Percentiles rank a stretch among this genome's conserved stretches.
These are phyloP conservation scores for Emydura subglobosa DNA, from an alignment of 2,113 vertebrate genomes.

Conservation along the genomic window DNA sequence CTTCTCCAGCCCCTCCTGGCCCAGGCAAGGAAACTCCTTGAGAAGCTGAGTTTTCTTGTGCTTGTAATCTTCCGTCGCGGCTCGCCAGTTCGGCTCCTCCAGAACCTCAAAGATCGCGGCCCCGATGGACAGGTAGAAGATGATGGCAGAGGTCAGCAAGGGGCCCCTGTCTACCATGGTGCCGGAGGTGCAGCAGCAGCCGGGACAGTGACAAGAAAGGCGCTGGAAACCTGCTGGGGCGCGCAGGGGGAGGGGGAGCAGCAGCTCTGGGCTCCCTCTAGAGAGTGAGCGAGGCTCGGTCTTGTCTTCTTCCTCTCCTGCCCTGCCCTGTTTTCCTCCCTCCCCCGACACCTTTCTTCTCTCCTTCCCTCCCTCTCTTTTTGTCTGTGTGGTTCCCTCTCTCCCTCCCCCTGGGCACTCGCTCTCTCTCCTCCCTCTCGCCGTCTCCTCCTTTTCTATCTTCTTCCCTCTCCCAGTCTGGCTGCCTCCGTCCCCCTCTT, in stretches of 20 bases:
- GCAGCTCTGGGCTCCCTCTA: not conserved
- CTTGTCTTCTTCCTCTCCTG: not conserved
- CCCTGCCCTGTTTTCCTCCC: not conserved
- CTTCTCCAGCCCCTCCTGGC: slow-evolving; percentile 86
- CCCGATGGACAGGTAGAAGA: slow-evolving; percentile 99
- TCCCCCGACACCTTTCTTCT: slow-evolving; percentile 34
- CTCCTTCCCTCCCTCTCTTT: not conserved
- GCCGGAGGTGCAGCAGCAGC: slow-evolving; percentile 12
- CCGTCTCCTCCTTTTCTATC: not conserved
- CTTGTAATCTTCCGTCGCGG: slow-evolving; percentile 83
- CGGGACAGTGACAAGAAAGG: not conserved
- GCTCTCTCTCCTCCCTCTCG: not conserved
- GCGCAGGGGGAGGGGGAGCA: not conserved
- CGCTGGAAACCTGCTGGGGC: not conserved
- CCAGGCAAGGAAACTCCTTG: slow-evolving; percentile 89
- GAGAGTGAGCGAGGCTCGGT: not conserved
- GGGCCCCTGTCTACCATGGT: slow-evolving; percentile 98
- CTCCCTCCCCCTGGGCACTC: slow-evolving; percentile 28
- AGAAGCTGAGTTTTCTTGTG: slow-evolving; percentile 86
- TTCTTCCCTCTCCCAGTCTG: slow-evolving; percentile 21
- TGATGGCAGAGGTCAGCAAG: slow-evolving; percentile 95
- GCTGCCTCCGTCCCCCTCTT: slow-evolving; percentile 36
- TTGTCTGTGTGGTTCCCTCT: not conserved
- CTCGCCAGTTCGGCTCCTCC: slow-evolving; percentile 94
- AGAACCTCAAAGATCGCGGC: slow-evolving; percentile 98